phyloP scores from a whole-genome alignment of 1,140 invertebrate genomes.

The Rhopalosiphum maidis region DNA sequence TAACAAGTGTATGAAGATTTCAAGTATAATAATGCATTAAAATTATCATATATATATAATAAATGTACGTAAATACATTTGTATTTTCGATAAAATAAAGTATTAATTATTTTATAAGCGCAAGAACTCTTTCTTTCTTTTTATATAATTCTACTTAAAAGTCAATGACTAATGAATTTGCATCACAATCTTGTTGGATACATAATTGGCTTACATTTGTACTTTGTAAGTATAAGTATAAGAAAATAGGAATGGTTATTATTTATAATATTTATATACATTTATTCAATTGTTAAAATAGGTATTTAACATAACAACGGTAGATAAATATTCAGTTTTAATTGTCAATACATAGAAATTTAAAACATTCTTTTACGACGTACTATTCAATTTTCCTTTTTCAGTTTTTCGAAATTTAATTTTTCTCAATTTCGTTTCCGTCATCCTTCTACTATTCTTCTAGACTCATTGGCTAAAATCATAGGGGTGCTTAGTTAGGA shows the following conservation, averaged over 20 bases:
- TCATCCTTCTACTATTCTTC: neutral
- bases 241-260: neutral
- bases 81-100: neutral
- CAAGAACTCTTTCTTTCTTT: neutral
- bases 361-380: neutral
- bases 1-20: neutral
- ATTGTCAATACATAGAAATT: neutral
- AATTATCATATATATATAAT: neutral
- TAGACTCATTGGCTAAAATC: neutral
- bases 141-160: neutral
- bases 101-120: neutral
- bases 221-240: neutral
- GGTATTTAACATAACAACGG: neutral
- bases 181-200: neutral
- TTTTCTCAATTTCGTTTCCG: neutral
- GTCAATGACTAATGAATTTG: neutral
- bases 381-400: neutral
- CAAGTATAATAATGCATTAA: neutral
- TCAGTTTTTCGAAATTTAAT: neutral
- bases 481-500: too few relatives aligned
- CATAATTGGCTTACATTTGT: neutral
- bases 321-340: neutral
- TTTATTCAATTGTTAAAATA: neutral
- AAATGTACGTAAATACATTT: neutral
- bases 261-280: neutral